Evolutionary conservation across 2,888 invertebrate genomes (phyloP).

Genomic region (Phortica magna): DNA sequence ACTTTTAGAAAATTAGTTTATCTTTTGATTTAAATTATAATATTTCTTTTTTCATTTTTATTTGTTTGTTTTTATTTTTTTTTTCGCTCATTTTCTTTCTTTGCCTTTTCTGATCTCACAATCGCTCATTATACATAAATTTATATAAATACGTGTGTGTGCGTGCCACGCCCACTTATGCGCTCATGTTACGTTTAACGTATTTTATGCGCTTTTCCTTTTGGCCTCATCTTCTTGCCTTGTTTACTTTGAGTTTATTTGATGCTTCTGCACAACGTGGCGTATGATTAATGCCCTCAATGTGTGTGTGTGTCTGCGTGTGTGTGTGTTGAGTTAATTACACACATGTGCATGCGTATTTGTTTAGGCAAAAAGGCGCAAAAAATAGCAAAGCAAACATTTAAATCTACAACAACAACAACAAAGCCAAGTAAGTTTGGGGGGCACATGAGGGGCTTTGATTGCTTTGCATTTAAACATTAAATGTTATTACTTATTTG

Average conservation of each 20-base stretch:
- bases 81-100: neutral
- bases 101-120: neutral
- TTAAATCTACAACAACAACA: no score
- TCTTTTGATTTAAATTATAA: constrained; percentile 49
- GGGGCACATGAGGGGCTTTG: no score
- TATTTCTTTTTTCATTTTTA: constrained; percentile 10
- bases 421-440: neutral
- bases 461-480: no score
- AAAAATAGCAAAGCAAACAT: neutral
- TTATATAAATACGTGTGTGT: neutral
- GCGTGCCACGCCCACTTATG: neutral
- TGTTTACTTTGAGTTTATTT: constrained; percentile 25
- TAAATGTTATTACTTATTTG: no score
- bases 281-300: constrained; percentile 5
- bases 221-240: neutral
- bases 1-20: constrained; percentile 37
- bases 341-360: neutral
- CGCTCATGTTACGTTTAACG: neutral
- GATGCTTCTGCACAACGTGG: constrained; percentile 18
- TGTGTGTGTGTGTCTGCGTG: neutral
- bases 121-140: neutral
- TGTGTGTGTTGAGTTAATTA: neutral
- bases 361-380: neutral
- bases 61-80: neutral
- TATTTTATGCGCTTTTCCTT: constrained; percentile 19